Evolutionary conservation across 2,797 vertebrate genomes (phyloP).

Genomic region (Ctenopoma multispine): DNA sequence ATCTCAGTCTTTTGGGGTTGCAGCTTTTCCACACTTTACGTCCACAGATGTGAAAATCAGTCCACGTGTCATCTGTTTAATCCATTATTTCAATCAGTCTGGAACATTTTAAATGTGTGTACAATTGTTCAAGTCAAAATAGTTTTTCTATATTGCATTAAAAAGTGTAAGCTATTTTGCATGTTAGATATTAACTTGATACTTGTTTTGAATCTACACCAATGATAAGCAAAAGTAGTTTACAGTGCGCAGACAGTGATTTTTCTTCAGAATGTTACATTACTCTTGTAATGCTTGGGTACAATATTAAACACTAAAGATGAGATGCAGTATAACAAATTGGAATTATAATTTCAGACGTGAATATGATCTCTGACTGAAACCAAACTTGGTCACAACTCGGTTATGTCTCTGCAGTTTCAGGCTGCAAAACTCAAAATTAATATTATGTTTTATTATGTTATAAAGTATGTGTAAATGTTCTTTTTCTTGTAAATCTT

Average conservation of each 20-base stretch:
- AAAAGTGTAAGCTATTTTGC: not conserved
- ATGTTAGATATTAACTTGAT: too few relatives aligned
- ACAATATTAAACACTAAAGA: not conserved
- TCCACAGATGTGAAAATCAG: not conserved
- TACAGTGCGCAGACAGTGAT: not conserved
- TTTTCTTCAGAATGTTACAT: too few relatives aligned
- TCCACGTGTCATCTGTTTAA: not conserved
- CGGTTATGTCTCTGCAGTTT: not conserved
- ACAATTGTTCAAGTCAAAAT: not conserved
- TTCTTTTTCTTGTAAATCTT: constrained; percentile 20
- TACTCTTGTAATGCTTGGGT: too few relatives aligned
- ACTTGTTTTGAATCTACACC: too few relatives aligned
- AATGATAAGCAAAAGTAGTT: not conserved
- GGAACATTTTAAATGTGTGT: not conserved
- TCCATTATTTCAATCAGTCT: not conserved
- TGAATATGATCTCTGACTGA: not conserved
- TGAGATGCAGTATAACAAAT: not conserved
- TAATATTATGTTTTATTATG: not conserved
- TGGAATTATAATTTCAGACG: not conserved
- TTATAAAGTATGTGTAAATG: not conserved
- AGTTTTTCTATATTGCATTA: not conserved
- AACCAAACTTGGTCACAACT: not conserved
- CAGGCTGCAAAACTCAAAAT: not conserved
- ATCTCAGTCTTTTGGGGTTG: not conserved
- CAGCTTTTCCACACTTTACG: constrained; percentile 12